Evolutionary conservation across 1,140 invertebrate species (phyloP), one percentile per base, ranked within the genome.

Genomic region (Hycleus cichorii): DNA sequence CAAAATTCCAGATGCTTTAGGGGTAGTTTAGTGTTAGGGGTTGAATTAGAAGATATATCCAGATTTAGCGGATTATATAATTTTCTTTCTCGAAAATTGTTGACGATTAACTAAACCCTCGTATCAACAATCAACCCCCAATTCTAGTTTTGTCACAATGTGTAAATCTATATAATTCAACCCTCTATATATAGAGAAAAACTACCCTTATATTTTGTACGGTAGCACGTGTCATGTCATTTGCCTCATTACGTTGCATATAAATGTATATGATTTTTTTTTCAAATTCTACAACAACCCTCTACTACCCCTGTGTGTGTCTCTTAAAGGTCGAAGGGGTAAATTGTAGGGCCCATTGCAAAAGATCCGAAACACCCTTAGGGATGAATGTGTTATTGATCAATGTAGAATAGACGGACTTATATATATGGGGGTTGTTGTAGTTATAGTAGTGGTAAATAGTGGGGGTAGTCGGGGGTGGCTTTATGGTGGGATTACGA

Each of bases 171-270:
- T 32, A 7, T 32, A 32, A 7, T 18, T 18, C 18, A 18, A 18
- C 18, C 18, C 18, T 18, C 18, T 18, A 18, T 32, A 32, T 32
- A 32, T 32, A 32, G 4, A 32, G 32, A 32, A 32, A 32, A 32
- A 4, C 40, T 8, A 42, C 9, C 40, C 40, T 11, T 42, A 10
- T 42, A 42, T 42, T 42, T 42, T 42, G 9, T 42, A 7, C 40
- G 40, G 11, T 12, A 12, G 39, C 56, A 62, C 60, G 60, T 62
- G 60, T 57, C 56, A 57, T 49, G 60, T 62, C 60, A 58, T 47
- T 62, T 55, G 60, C 49, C 60, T 62, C 60, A 62, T 62, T 62
- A 62, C 55, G 53, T 62, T 52, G 60, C 50, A 47, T 58, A 62
- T 62, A 62, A 62, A 62, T 62, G 60, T 57, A 57, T 52, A 50